A percentile compares a stretch with the other conserved stretches of the same genome.
Conservation (phyloP, 1,140 invertebrate species). For the Pseudoatta argentina region DNA sequence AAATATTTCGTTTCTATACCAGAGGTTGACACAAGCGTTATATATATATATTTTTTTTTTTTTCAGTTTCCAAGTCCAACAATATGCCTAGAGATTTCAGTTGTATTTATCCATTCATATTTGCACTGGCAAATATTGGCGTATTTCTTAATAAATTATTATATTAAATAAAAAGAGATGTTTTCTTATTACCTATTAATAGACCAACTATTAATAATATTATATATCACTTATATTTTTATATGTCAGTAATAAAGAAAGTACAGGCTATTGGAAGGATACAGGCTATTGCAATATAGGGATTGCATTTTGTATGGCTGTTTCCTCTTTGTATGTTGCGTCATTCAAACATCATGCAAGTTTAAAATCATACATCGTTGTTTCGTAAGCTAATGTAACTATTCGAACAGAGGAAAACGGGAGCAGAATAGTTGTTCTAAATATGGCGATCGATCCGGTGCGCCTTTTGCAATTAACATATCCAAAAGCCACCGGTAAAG, state of each 20-base stretch:
- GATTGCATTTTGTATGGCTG: not conserved
- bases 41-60: not conserved
- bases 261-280: not conserved
- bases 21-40: slow-evolving; percentile 16
- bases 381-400: slow-evolving; percentile 20
- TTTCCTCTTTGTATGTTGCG: not conserved
- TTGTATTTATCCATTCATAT: not conserved
- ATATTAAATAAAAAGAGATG: not conserved
- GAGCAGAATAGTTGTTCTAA: slow-evolving; percentile 12
- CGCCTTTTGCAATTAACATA: slow-evolving; percentile 14
- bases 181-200: slow-evolving; percentile 3
- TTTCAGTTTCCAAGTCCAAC: slow-evolving; percentile 2
- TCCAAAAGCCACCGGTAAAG: slow-evolving; percentile 33
- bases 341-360: slow-evolving; percentile 9
- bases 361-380: not conserved
- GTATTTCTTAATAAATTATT: not conserved
- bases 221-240: not conserved
- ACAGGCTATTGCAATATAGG: not conserved
- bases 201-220: not conserved
- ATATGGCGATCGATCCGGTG: slow-evolving; percentile 18
- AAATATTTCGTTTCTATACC: slow-evolving; percentile 20
- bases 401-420: not conserved
- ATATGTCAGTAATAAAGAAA: not conserved
- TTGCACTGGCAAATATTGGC: not conserved
- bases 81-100: slow-evolving; percentile 17